Base-by-base conservation (phyloP, 2,797 vertebrate genomes). In the Gymnopithys bicolor region DNA sequence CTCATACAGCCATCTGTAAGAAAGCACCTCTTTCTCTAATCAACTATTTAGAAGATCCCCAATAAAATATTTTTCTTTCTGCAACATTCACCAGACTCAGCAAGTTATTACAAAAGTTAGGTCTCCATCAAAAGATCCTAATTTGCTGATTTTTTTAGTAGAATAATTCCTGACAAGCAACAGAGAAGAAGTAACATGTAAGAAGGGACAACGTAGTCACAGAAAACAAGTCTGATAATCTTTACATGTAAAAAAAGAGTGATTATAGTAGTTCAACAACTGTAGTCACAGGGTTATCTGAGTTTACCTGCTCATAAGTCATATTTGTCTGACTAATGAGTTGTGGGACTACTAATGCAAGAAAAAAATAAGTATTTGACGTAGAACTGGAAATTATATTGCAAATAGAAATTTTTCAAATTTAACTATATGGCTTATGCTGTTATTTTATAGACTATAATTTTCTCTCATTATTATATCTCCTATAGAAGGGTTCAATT, bases 11-110 rank as follows among this genome's bases (percentile, higher is more conserved):
- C 45, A 27, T 41, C 8, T 60, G 13, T 49, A 55, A 52, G 16
- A 64, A 82, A 89, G 4, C 19, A 15, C 4, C 7, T 56, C 16
- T 82, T 76, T 48, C 41, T 63, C 22, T 52, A 41, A n/a, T 39
- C 6, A 43, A 21, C 22, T 62, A 12, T 46, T 87, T 63, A 67
- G 0, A 0, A 55, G 3, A 55, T 33, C 0, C 1, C 7, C 35
- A 27, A 28, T 39, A 27, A 4, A 18, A 15, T 25, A 32, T 24
- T 53, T 60, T 45, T 27, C 17, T 66, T 55, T 46, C 32, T 60
- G 25, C 64, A 56, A 79, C 11, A 5, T 43, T 62, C 30, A 51
- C 62, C 10, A 83, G 66, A 79, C 80, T 24, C 30, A 46, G 7
- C n/a, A 60, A 2, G 1, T 67, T 51, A 39, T 19, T 52, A n/a